These are phyloP conservation scores for Oscheius sp. DNA, from an alignment of 2,888 invertebrate species.

Conservation along the genomic window DNA sequence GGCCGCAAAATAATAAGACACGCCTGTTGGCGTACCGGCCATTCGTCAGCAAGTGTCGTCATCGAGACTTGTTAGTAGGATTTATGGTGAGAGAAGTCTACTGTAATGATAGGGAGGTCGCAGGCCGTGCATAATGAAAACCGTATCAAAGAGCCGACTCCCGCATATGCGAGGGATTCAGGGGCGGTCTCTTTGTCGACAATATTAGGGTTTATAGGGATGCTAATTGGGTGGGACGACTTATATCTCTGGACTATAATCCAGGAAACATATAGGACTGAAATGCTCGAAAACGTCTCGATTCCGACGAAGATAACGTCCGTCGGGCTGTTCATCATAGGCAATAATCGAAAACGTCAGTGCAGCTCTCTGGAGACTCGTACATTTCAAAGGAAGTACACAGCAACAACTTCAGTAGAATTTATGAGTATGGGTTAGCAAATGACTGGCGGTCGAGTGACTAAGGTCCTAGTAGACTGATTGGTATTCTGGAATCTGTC, in stretches of 20 bases:
- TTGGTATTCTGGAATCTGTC: neutral
- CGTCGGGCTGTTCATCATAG: constrained; percentile 29
- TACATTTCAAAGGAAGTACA: constrained; percentile 23
- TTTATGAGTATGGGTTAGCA: neutral
- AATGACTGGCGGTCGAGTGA: neutral
- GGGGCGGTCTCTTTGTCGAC: constrained; percentile 28
- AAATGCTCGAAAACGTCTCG: constrained; percentile 3
- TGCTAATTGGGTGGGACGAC: constrained; percentile 11
- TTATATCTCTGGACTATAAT: too few relatives aligned
- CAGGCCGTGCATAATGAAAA: constrained; percentile 24
- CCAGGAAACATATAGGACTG: neutral
- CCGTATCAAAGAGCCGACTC: constrained; percentile 12
- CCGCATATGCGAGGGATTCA: constrained; percentile 15
- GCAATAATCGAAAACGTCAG: constrained; percentile 36
- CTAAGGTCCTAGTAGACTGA: neutral
- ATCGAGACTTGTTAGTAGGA: constrained; percentile 11
- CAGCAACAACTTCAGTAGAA: constrained; percentile 6
- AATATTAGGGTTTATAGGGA: constrained; percentile 23
- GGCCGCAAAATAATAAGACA: constrained; percentile 34
- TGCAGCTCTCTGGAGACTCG: constrained; percentile 6
- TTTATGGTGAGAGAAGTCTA: constrained; percentile 20
- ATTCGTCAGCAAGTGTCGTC: constrained; percentile 9
- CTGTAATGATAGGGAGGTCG: constrained; percentile 8
- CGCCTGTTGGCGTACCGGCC: constrained; percentile 24
- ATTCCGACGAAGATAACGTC: constrained; percentile 28